Base-by-base conservation (phyloP, 2,888 invertebrate genomes). In the Tetheella fluctuosa region DNA sequence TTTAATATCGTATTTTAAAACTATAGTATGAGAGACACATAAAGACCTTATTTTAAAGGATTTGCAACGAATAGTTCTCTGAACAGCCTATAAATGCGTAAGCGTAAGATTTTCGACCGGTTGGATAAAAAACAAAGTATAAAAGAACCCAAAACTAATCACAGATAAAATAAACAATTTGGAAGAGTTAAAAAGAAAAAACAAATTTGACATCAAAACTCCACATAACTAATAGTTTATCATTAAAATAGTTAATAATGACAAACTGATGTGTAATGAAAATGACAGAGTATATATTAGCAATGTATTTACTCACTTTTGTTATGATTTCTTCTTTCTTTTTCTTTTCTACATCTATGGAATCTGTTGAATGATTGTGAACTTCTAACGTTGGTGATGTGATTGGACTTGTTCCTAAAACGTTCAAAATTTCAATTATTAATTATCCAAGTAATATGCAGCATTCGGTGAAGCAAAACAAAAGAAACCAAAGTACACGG, bases 361-460 rank as follows among this genome's bases (percentile, higher is more conserved):
- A 96, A 91, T 97, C 97, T 90, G 96, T 96, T 84, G 96, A 96
- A 94, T 97, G 96, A 87, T 97, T 97, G 92, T 95, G 95, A 77
- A 94, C 92, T 64, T 94, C 94, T 91, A 90, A 80, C 77, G 90
- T 83, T 60, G 97, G 96, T 65, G 97, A 96, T 77, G 96, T 95
- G 75, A 96, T 94, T 66, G 97, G 97, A 89, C 97, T 97, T 79
- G 96, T 95, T 73, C 96, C 92, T 93, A 81, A 7, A 48, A 48
- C 15, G 17, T 39, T 10, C n/a, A n/a, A n/a, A n/a, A 39, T 39
- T 23, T n/a, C 28, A 8, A 17, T 39, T 28, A 54, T 48, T 61
- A 61, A 58, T 12, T 23, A 53, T 6, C 17, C 52, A 8, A 1
- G 7, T 30, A 30, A 4, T 25, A 25, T 25, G 2, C 7, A 5